Percentiles rank a stretch among this genome's conserved stretches.
phyloP scores from a whole-genome alignment of 2,113 vertebrate species.

The Xiphophorus couchianus region DNA sequence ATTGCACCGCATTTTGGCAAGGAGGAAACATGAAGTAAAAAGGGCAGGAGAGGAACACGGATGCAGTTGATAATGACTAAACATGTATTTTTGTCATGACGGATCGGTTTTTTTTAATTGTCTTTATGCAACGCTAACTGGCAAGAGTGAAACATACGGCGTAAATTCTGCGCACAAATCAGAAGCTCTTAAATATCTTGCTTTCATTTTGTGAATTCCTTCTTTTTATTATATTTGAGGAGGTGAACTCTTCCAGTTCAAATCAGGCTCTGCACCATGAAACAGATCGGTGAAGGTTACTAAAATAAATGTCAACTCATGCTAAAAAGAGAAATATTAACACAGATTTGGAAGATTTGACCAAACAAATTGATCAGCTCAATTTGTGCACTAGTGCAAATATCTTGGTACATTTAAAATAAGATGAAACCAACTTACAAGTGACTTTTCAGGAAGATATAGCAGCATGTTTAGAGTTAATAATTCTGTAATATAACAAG shows the following conservation, averaged over 20 bases:
- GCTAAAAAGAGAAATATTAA: background rate
- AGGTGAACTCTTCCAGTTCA: too few relatives aligned
- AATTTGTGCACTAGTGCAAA: too few relatives aligned
- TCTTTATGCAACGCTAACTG: background rate
- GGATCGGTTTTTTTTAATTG: background rate
- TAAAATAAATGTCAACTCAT: background rate
- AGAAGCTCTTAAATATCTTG: background rate
- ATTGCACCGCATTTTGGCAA: constrained; percentile 59
- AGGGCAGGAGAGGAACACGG: constrained; percentile 30
- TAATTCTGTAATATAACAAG: too few relatives aligned
- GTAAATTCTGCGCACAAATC: background rate
- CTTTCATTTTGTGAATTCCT: background rate
- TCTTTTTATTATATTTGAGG: too few relatives aligned
- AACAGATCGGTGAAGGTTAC: too few relatives aligned
- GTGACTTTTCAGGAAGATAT: too few relatives aligned
- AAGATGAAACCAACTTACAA: too few relatives aligned
- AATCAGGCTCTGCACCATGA: too few relatives aligned
- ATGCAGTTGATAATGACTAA: constrained; percentile 8
- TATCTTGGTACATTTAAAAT: too few relatives aligned
- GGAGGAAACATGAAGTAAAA: constrained; percentile 18
- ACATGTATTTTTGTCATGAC: constrained; percentile 11
- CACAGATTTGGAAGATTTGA: background rate
- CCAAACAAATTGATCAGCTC: background rate
- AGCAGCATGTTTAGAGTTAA: too few relatives aligned
- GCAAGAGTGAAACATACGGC: background rate